These are phyloP conservation scores for Synergus laeviventris DNA, from an alignment of 2,888 invertebrate species.

Conservation along the genomic window DNA sequence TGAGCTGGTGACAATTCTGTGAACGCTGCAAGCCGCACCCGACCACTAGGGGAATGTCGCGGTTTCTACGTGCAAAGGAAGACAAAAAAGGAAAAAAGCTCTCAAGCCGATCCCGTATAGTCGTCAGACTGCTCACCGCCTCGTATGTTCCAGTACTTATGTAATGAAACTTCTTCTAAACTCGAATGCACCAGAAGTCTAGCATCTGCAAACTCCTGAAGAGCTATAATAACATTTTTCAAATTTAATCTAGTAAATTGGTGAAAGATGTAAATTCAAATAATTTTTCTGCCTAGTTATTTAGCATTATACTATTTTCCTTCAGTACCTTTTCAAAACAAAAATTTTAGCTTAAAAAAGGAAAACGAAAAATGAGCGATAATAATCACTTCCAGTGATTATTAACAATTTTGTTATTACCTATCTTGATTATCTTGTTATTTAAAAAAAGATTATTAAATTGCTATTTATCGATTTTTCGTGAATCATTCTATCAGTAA, in stretches of 20 bases:
- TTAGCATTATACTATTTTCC: too few species aligned
- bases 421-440: too few species aligned
- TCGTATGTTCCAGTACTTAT: conserved; percentile 14
- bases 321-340: too few species aligned
- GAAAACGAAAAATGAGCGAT: not conserved
- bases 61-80: conserved; percentile 38
- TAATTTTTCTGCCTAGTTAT: too few species aligned
- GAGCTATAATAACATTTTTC: not conserved
- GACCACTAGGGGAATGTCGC: conserved; percentile 28
- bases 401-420: not conserved
- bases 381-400: not conserved
- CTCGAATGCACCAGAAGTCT: not conserved
- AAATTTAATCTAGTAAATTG: too few species aligned
- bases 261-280: too few species aligned
- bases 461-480: too few species aligned
- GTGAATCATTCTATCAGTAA: too few species aligned
- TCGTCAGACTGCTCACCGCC: conserved; percentile 19
- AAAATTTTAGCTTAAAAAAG: not conserved
- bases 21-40: not conserved
- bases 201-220: conserved; percentile 6
- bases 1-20: conserved; percentile 6
- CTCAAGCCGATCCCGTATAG: conserved; percentile 3
- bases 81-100: conserved; percentile 50
- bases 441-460: too few species aligned
- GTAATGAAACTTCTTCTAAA: conserved; percentile 31